phyloP scores from a whole-genome alignment of 2,888 invertebrate species.

The Cryptus armator region DNA sequence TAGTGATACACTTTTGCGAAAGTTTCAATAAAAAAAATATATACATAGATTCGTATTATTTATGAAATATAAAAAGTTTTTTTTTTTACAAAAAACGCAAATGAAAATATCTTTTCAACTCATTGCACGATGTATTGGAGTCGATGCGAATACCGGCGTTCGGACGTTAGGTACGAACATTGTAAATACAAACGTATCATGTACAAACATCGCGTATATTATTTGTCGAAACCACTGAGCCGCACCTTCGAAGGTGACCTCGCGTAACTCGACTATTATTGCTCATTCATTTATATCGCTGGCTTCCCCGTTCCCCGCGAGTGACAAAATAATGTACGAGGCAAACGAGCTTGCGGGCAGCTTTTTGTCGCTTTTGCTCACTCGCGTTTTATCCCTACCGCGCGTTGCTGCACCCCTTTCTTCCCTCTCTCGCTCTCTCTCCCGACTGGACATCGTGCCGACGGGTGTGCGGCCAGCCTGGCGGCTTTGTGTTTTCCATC shows the following conservation, averaged over 20 bases:
- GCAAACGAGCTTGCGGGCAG: constrained; percentile 59
- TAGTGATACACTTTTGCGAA: no score
- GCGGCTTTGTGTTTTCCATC: constrained; percentile 83
- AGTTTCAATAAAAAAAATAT: no score
- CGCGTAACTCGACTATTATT: constrained; percentile 63
- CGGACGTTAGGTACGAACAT: neutral
- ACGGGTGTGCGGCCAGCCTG: constrained; percentile 71
- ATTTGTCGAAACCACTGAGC: constrained; percentile 57
- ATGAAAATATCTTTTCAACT: no score
- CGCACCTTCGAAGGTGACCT: constrained; percentile 61
- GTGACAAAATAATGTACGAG: constrained; percentile 52
- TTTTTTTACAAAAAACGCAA: no score
- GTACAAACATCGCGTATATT: constrained; percentile 19
- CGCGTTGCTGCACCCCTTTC: constrained; percentile 69
- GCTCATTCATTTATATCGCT: constrained; percentile 66
- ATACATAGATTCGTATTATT: no score
- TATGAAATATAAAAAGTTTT: no score
- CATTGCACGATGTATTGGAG: no score
- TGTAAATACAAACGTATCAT: neutral
- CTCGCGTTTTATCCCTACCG: constrained; percentile 7
- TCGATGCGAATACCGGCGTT: neutral
- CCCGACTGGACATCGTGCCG: constrained; percentile 55
- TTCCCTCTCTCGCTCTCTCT: constrained; percentile 32
- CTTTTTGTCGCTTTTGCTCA: constrained; percentile 79
- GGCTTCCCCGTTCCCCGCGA: constrained; percentile 3